Evolutionary conservation across 1,140 invertebrate genomes (phyloP), one percentile per base, ranked within the genome.

Genomic region (Brachionus paranguensis): DNA sequence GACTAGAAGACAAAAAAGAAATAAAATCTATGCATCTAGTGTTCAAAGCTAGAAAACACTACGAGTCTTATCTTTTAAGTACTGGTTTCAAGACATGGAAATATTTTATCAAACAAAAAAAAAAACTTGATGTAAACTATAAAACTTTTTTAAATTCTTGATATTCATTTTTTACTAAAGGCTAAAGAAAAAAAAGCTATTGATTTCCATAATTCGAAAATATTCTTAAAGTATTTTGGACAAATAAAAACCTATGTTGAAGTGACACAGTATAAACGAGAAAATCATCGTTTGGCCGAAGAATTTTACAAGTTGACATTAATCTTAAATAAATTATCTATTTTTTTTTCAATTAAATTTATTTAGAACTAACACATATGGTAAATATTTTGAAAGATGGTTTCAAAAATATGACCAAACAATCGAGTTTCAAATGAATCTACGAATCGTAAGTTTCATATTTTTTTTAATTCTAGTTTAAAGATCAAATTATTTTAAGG

Each of bases 351-450:
- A 64, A 37, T 60, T 43, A 43, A 37, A n/a, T 17, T 72, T 47
- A 68, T 41, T 72, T 72, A 72, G 68, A 72, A 72, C n/a, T 72
- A 72, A 72, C 6, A 20, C 68, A 43, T 20, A 72, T 41, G 8
- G 12, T 20, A 72, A 72, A 43, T 72, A 45, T 72, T 72, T 72
- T 72, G 68, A 72, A 43, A 41, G 17, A 47, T 81, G 78, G 78
- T 68, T 17, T 41, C 20, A 45, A 60, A 81, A 45, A 41, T 81
- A 81, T 6, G 78, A 81, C 29, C 14, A 43, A 45, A 64, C 64
- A 24, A 81, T 81, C 14, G 78, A 81, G 7, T 60, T 37, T 29
- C 78, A 81, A 81, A 81, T 81, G 78, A 81, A 81, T 68, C 8
- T 24, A 64, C 14, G 78, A 64, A 81, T 81, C 5, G 78, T 81